Conservation (phyloP, 2,797 vertebrate genomes). For the Danio albolineatus region DNA sequence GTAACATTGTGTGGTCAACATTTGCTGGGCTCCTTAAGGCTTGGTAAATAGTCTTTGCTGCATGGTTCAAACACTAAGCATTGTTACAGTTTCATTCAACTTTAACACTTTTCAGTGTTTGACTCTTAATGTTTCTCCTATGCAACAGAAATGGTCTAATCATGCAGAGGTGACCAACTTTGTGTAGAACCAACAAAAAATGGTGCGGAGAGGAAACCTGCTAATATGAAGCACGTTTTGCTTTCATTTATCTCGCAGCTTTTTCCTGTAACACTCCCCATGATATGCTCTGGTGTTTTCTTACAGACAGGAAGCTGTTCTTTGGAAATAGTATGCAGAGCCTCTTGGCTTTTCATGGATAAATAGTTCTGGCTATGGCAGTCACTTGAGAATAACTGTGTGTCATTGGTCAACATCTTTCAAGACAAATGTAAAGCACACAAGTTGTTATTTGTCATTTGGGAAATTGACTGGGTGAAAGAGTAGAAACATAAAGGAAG, state of each 20-base stretch:
- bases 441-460: conserved; percentile 24
- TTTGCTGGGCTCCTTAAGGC: background rate
- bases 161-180: conserved; percentile 3
- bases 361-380: background rate
- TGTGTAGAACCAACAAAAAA: background rate
- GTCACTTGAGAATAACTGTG: background rate
- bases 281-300: conserved; percentile 3
- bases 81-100: background rate
- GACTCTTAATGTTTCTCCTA: background rate
- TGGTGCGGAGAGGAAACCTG: background rate
- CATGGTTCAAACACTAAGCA: background rate
- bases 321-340: background rate
- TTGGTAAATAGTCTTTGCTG: background rate
- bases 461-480: background rate
- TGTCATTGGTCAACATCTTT: background rate
- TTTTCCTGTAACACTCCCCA: conserved; percentile 23
- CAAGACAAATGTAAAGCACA: conserved; percentile 23
- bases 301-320: background rate
- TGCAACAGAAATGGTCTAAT: background rate
- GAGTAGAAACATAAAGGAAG: background rate
- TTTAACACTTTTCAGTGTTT: background rate
- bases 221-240: conserved; percentile 41
- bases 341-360: background rate
- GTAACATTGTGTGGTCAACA: no score
- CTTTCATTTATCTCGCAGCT: conserved; percentile 30